A percentile compares a stretch with the other conserved stretches of the same genome.
Conservation (phyloP, 1,140 invertebrate species). For the Popillia japonica region DNA sequence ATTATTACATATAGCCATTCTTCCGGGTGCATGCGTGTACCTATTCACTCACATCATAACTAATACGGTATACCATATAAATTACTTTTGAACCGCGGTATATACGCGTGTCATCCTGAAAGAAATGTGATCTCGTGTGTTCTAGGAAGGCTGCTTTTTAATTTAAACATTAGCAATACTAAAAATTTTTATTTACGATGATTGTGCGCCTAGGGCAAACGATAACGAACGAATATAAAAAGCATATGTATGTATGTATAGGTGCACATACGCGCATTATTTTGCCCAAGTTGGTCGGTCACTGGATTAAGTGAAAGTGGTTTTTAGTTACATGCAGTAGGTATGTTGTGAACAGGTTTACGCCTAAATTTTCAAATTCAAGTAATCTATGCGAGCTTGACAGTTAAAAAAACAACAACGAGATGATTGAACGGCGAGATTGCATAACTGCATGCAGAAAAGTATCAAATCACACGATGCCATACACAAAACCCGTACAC, state of each 20-base stretch:
- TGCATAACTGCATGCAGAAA: neutral
- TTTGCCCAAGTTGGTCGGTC: constrained; percentile 43
- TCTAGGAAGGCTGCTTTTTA: neutral
- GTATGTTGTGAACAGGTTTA: too few relatives aligned
- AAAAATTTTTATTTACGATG: constrained; percentile 29
- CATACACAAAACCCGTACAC: neutral
- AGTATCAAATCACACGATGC: neutral
- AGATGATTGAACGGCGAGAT: too few relatives aligned
- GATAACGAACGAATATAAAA: constrained; percentile 40
- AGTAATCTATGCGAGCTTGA: too few relatives aligned
- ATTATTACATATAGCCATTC: neutral
- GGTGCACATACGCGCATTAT: constrained; percentile 31
- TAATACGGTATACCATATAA: too few relatives aligned
- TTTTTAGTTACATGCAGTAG: constrained; percentile 37
- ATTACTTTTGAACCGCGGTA: neutral
- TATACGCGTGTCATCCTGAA: neutral
- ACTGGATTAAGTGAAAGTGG: constrained; percentile 46
- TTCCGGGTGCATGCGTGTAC: neutral
- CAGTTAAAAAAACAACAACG: neutral
- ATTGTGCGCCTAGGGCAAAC: constrained; percentile 5
- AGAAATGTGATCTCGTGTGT: neutral
- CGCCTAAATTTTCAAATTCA: too few relatives aligned
- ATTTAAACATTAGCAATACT: constrained; percentile 1
- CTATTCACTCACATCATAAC: neutral
- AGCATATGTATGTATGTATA: too few relatives aligned